These are phyloP conservation scores for Chymomyza costata DNA, from an alignment of 1,140 invertebrate species.

Conservation along the genomic window DNA sequence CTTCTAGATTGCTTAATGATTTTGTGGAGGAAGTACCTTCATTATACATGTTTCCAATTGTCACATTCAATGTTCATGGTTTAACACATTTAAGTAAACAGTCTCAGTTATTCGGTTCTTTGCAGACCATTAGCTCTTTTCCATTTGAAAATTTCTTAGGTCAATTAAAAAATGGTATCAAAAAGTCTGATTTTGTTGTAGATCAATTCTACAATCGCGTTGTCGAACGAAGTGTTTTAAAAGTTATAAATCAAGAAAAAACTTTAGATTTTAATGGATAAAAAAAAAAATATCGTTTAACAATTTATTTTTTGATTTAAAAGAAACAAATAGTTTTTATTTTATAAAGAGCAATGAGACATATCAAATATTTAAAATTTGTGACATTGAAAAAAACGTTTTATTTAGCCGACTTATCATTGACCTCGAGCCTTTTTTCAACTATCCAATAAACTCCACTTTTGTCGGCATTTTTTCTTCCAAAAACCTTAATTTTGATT, in stretches of 20 bases:
- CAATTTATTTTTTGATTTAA: not conserved
- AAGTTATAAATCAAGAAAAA: not conserved
- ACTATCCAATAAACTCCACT: too few relatives aligned
- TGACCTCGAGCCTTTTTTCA: too few relatives aligned
- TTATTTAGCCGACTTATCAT: constrained; percentile 1
- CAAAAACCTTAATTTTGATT: too few relatives aligned
- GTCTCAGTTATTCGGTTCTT: constrained; percentile 2
- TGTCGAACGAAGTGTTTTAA: constrained; percentile 3
- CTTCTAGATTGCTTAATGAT: not conserved
- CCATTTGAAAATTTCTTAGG: constrained; percentile 14
- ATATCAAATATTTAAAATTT: constrained; percentile 3
- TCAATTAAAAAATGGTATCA: constrained; percentile 3
- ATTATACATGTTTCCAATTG: not conserved
- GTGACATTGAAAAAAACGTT: constrained; percentile 1
- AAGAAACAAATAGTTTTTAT: constrained; percentile 1
- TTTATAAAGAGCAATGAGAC: not conserved
- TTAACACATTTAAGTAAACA: constrained; percentile 6
- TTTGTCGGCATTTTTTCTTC: too few relatives aligned
- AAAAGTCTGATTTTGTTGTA: constrained; percentile 1
- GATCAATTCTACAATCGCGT: constrained; percentile 3
- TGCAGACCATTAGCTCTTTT: constrained; percentile 11
- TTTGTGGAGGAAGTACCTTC: too few relatives aligned
- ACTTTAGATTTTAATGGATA: not conserved
- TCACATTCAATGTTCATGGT: constrained; percentile 1
- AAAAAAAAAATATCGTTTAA: constrained; percentile 1